These are phyloP conservation scores for Archilochus colubris DNA, from an alignment of 2,113 vertebrate species.

Conservation along the genomic window DNA sequence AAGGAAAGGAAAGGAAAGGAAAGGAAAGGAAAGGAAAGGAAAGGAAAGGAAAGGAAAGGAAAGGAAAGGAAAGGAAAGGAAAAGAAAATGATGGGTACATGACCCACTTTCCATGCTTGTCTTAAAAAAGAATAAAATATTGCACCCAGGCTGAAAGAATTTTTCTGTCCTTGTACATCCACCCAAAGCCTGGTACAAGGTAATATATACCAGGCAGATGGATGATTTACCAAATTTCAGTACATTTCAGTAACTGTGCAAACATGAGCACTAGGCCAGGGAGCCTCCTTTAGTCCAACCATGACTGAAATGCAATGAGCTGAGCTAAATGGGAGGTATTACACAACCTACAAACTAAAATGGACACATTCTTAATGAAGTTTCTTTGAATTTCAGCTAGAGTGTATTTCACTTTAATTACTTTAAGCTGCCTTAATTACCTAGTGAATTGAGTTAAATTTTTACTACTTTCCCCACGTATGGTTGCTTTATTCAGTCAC, in stretches of 20 bases:
- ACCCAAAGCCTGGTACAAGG: background rate
- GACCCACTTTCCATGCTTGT: background rate
- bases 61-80: too few relatives aligned
- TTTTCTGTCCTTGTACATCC: background rate
- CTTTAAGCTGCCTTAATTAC: background rate
- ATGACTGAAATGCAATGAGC: conserved; percentile 39
- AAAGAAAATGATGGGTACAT: background rate
- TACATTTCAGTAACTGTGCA: conserved; percentile 51
- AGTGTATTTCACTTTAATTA: background rate
- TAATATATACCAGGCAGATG: conserved; percentile 54
- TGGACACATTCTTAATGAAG: background rate
- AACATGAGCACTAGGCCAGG: conserved; percentile 37
- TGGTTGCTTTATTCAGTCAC: background rate
- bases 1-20: too few relatives aligned
- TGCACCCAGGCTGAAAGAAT: background rate
- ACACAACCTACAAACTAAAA: background rate
- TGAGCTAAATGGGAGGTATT: conserved; percentile 55
- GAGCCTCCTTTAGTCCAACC: conserved; percentile 14
- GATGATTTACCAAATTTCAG: conserved; percentile 71
- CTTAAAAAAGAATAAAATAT: background rate
- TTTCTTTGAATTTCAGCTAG: background rate
- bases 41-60: too few relatives aligned
- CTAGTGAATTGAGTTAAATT: background rate
- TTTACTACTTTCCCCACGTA: background rate
- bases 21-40: too few relatives aligned